These are phyloP conservation scores for Arbacia lixula DNA, from an alignment of 53 echinoderm and acorn worm genomes.

Conservation along the genomic window DNA sequence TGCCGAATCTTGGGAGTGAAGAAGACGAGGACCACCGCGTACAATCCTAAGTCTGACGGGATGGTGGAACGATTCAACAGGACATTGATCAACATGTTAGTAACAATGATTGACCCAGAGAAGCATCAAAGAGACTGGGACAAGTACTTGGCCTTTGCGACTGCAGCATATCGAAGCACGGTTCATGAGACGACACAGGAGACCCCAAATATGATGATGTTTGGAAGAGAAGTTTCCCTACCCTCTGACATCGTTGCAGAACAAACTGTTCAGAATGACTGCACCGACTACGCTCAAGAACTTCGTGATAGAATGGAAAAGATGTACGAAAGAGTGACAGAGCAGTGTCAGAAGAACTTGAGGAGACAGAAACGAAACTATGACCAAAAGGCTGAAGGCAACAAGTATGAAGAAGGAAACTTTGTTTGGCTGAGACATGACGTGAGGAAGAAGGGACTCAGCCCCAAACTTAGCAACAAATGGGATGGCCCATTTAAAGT, in stretches of 20 bases:
- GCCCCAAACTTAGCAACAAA: constrained; percentile 12
- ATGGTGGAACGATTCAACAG: constrained; percentile 22
- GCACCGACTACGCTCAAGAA: constrained; percentile 25
- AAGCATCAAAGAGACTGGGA: constrained; percentile 27
- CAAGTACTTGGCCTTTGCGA: constrained; percentile 47
- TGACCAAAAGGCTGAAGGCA: neutral
- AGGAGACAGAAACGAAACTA: constrained; percentile 23
- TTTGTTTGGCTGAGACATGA: constrained; percentile 12
- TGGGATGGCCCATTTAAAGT: constrained; percentile 48
- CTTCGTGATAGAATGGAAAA: constrained; percentile 40
- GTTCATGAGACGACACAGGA: constrained; percentile 56
- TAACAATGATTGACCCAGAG: constrained; percentile 1
- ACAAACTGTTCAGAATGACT: neutral
- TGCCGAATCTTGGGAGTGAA: constrained; percentile 18
- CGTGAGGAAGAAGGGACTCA: constrained; percentile 24
- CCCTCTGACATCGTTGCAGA: constrained; percentile 38
- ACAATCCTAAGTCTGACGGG: constrained; percentile 26
- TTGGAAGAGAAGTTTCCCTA: constrained; percentile 45
- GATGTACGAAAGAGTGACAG: neutral
- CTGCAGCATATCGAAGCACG: constrained; percentile 58
- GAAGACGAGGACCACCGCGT: constrained; percentile 33
- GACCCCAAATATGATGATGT: constrained; percentile 62
- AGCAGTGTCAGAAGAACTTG: neutral
- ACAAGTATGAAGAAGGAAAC: constrained; percentile 6
- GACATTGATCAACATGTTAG: neutral